Base-by-base conservation (phyloP, 2,888 invertebrate genomes). In the Megalurothrips usitatus region DNA sequence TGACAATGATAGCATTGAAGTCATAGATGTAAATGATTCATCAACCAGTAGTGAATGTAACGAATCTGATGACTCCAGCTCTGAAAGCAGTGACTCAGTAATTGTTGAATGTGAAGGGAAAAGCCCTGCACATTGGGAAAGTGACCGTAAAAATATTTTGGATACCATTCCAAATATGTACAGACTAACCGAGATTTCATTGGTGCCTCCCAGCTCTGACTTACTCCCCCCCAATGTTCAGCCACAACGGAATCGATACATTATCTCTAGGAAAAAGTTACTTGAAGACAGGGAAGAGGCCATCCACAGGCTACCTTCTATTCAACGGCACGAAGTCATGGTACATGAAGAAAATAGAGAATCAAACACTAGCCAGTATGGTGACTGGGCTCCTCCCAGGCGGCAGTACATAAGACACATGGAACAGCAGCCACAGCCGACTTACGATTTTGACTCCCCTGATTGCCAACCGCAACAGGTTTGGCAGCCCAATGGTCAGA, bases 121-220 rank as follows among this genome's bases (percentile, higher is more conserved):
- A 75, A 75, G 23, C 1, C 11, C 8, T 23, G n/a, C 8, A 1
- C n/a, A 12, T 26, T 75, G 81, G 49, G 78, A 81, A 23, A 10
- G 26, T 10, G 58, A 81, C n/a, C 78, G 81, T 11, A 78, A n/a
- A 34, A n/a, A 47, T 11, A 78, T 81, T 34, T 26, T 81, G 49
- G 26, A 49, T n/a, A 58, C 78, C 19, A 81, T 81, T 11, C 78
- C 78, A 19, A 78, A 81, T 47, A 58, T 78, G 26, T 78, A 52
- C 49, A 49, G 48, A 12, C 78, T 79, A 8, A 12, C 78, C 19
- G 58, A 78, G 14, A 26, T 81, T 23, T 34, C 49, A 48, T 1
- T 81, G 49, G 23, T 11, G n/a, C 49, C 43, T 19, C 58, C 78
- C n/a, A 23, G 14, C 6, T n/a, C 49, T 11, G 47, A 28, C 12